Percentiles rank a stretch among this genome's conserved stretches.
phyloP scores from a whole-genome alignment of 2,888 invertebrate species.

The Proisotoma minuta region DNA sequence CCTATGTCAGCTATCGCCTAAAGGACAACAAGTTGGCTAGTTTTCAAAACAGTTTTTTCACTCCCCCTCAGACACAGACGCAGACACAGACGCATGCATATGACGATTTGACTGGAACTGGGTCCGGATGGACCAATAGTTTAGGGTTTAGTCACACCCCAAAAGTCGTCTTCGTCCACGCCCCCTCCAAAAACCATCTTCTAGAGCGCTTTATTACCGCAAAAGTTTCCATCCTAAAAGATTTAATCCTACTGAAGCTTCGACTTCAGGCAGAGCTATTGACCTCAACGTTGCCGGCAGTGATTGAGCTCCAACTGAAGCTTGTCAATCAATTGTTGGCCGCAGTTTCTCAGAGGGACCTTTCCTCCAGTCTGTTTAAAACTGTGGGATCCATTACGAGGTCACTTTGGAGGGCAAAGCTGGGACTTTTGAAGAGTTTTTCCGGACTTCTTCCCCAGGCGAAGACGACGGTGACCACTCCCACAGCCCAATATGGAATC shows the following conservation, averaged over 20 bases:
- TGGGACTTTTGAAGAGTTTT: neutral
- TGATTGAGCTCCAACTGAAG: neutral
- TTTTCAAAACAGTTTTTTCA: neutral
- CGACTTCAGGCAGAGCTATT: neutral
- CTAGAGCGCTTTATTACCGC: neutral
- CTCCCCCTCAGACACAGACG: neutral
- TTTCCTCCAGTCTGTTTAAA: neutral
- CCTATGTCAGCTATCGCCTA: neutral
- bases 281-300: neutral
- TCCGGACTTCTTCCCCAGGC: too few relatives aligned
- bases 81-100: too few relatives aligned
- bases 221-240: neutral
- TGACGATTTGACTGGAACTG: too few relatives aligned
- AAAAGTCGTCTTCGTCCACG: neutral
- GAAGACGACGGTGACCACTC: too few relatives aligned
- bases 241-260: neutral
- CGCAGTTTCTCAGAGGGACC: neutral
- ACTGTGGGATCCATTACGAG: neutral
- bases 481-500: too few relatives aligned
- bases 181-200: neutral
- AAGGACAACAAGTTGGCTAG: neutral
- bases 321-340: neutral
- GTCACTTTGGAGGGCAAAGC: neutral
- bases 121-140: neutral
- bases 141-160: too few relatives aligned